These are phyloP conservation scores for Pollenia labialis DNA, from an alignment of 2,888 invertebrate genomes.

Conservation along the genomic window DNA sequence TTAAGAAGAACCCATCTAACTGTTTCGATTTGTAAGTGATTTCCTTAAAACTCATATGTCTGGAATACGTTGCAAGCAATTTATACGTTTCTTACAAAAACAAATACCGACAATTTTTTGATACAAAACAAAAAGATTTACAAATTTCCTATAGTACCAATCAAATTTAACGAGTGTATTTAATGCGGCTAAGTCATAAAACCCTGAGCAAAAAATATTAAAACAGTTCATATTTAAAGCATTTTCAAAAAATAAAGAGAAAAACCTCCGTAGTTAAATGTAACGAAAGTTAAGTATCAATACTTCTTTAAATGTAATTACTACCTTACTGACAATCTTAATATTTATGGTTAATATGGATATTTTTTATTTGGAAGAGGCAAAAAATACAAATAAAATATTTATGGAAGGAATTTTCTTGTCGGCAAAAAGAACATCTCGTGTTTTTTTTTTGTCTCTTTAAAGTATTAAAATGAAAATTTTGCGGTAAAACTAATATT, in stretches of 20 bases:
- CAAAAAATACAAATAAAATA: constrained; percentile 20
- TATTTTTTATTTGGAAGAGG: not conserved
- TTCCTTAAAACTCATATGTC: too few relatives aligned
- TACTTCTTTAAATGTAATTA: constrained; percentile 77
- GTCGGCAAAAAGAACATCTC: constrained; percentile 3
- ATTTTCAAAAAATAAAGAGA: not conserved
- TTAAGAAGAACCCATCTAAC: too few relatives aligned
- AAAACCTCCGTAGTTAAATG: constrained; percentile 54
- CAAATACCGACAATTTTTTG: too few relatives aligned
- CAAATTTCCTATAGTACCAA: not conserved
- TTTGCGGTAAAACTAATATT: constrained; percentile 42
- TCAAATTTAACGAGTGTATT: constrained; percentile 27
- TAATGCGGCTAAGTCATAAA: constrained; percentile 16
- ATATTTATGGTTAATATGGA: constrained; percentile 75
- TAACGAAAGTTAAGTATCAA: constrained; percentile 64
- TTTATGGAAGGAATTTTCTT: constrained; percentile 45
- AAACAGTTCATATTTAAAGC: constrained; percentile 40
- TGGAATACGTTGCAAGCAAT: too few relatives aligned
- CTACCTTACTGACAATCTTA: constrained; percentile 79
- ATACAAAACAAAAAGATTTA: too few relatives aligned
- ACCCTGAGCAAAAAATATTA: constrained; percentile 17
- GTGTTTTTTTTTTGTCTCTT: not conserved
- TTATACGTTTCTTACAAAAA: too few relatives aligned
- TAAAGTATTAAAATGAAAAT: constrained; percentile 26
- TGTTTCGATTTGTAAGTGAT: too few relatives aligned